These are phyloP conservation scores for Dugesia japonica DNA, from an alignment of 2,888 invertebrate genomes.

Conservation along the genomic window DNA sequence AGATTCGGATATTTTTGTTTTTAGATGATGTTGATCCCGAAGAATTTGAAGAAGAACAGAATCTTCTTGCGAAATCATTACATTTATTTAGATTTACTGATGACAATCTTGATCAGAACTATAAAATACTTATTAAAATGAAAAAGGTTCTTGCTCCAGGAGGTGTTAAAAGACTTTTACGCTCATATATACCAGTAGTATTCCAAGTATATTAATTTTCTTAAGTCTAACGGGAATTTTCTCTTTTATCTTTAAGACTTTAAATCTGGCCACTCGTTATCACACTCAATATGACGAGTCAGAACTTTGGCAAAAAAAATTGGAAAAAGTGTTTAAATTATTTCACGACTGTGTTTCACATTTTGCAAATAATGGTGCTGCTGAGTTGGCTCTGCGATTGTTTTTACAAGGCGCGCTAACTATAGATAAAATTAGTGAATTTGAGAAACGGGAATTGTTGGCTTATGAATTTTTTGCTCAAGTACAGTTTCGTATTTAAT, in stretches of 20 bases:
- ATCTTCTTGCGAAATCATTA: constrained; percentile 59
- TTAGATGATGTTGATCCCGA: constrained; percentile 61
- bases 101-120: constrained; percentile 53
- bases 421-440: constrained; percentile 67
- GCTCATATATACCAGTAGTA: constrained; percentile 65
- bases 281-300: constrained; percentile 53
- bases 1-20: not conserved
- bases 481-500: not conserved
- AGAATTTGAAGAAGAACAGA: constrained; percentile 85
- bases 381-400: constrained; percentile 75
- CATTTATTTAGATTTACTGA: constrained; percentile 46
- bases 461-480: constrained; percentile 94
- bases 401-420: constrained; percentile 87
- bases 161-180: constrained; percentile 69
- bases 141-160: constrained; percentile 77
- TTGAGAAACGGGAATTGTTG: constrained; percentile 83
- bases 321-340: constrained; percentile 91
- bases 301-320: constrained; percentile 93
- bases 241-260: constrained; percentile 49
- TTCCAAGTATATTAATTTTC: not conserved
- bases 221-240: too few species aligned
- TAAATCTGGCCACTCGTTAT: constrained; percentile 16
- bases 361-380: constrained; percentile 78
- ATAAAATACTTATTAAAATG: constrained; percentile 67
- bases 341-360: constrained; percentile 85